These are phyloP conservation scores for Centroberyx gerrardi DNA, from an alignment of 2,797 vertebrate genomes.

Conservation along the genomic window DNA sequence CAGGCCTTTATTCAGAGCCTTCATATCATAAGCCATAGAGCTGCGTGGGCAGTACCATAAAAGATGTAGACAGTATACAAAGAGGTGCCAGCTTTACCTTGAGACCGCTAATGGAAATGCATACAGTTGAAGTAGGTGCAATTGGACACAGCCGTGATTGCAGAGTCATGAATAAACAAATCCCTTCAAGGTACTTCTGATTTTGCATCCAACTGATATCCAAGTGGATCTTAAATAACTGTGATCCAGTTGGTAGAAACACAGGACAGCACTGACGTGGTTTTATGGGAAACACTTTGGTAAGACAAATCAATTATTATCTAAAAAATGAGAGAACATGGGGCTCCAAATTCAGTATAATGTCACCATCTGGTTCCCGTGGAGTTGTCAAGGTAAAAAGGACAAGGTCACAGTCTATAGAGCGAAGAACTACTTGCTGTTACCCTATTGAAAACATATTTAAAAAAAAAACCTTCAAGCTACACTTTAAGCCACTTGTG, in stretches of 20 bases:
- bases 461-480: not conserved
- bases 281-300: conserved; percentile 2
- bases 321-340: not conserved
- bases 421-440: not conserved
- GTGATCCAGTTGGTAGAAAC: not conserved
- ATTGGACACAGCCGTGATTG: conserved; percentile 2
- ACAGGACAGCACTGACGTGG: not conserved
- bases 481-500: conserved; percentile 31
- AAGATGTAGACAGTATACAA: conserved; percentile 16
- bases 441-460: not conserved
- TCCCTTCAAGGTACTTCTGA: conserved; percentile 8
- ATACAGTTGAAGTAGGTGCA: not conserved
- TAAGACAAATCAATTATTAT: not conserved
- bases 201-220: not conserved
- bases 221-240: not conserved
- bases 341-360: not conserved
- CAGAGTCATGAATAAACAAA: conserved; percentile 26
- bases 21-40: conserved; percentile 31
- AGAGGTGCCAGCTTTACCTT: conserved; percentile 25
- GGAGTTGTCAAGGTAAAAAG: not conserved
- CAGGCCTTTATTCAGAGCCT: conserved; percentile 56
- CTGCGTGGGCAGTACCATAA: conserved; percentile 18
- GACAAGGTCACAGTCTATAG: not conserved
- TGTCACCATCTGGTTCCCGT: not conserved
- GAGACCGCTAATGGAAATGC: conserved; percentile 9